Base-by-base conservation (phyloP, 2,797 vertebrate species). In the Phyllotis vaccarum region DNA sequence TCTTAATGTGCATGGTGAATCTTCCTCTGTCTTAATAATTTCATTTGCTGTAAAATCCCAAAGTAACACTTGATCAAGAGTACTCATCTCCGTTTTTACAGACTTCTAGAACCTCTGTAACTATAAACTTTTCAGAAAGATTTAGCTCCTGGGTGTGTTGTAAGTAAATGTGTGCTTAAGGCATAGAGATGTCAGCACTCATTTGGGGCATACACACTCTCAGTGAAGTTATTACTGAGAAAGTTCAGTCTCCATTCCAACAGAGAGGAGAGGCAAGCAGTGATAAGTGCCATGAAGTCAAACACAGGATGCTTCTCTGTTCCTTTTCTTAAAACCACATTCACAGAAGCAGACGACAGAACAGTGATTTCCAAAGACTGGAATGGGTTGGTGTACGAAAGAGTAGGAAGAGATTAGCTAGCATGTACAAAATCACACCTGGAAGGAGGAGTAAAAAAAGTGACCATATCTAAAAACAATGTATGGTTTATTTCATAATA, bases 121-220 rank as follows among this genome's bases (percentile, higher is more conserved):
- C 49, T 83, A 31, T 80, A 9, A 70, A 76, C 24, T 81, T 96
- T 94, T 64, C 31, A 93, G 79, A 83, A 93, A 52, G 21, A 85
- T 76, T 92, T 72, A 90, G 14, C 40, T 86, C 49, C 54, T 81
- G 64, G 22, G 19, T n/a, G 6, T 76, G 49, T 46, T 40, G 16
- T 85, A 85, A 91, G 37, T 80, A 90, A 95, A 90, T 46, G 19
- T 91, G 22, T 40, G 0, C 37, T 94, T 60, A 40, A 62, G 80
- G 12, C n/a, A 22, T 70, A 82, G 62, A 70, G 43, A 79, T 62
- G 6, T 54, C 72, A 82, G n/a, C 2, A 70, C 79, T 95, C 89
- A 52, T 86, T 93, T 62, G 1, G 13, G 24, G 29, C 82, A 89
- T 60, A 70, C 3, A 7, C 29, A 49, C 72, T 12, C 21, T 95